phyloP scores from a whole-genome alignment of 2,113 vertebrate genomes.

The Falco punctatus region DNA sequence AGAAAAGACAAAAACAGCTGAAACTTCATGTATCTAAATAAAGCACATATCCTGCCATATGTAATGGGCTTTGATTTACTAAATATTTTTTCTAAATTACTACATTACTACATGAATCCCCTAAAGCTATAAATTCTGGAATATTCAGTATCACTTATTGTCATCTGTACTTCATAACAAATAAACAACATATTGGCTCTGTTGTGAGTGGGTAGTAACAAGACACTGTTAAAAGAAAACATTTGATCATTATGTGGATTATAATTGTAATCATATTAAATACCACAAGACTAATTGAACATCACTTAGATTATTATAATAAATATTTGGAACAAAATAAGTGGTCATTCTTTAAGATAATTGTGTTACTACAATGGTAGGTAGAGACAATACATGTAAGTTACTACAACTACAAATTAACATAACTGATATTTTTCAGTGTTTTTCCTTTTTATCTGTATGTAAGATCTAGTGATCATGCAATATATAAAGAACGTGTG shows the following conservation, averaged over 20 bases:
- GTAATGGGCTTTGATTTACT: neutral
- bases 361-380: neutral
- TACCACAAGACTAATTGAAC: neutral
- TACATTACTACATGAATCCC: neutral
- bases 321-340: neutral
- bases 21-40: neutral
- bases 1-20: constrained; percentile 2
- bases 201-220: neutral
- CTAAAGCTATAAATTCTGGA: neutral
- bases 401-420: neutral
- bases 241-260: neutral
- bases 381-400: neutral
- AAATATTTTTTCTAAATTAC: neutral
- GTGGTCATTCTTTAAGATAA: neutral
- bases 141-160: neutral
- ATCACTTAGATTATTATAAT: neutral
- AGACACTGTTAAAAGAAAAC: neutral
- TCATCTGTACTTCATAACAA: neutral
- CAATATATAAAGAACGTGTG: neutral
- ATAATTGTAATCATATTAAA: neutral
- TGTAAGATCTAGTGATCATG: neutral
- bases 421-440: neutral
- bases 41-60: neutral
- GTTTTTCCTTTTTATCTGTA: neutral
- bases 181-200: neutral